Percentiles rank a stretch among this genome's conserved stretches.
These are phyloP conservation scores for Hipparchia semele DNA, from an alignment of 2,888 invertebrate species.

Conservation along the genomic window DNA sequence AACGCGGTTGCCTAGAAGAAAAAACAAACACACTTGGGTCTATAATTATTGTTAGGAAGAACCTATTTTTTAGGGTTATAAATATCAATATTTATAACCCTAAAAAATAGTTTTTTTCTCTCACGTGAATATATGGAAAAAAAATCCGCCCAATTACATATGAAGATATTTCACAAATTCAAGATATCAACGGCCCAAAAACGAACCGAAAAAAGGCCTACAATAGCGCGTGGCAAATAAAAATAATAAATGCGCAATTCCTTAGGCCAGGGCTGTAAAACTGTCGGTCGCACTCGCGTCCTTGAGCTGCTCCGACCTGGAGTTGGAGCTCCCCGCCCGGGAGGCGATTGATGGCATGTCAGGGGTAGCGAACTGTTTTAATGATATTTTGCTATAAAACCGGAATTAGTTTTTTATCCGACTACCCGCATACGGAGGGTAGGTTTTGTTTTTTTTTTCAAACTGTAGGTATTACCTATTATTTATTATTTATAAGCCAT, in stretches of 20 bases:
- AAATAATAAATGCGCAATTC: constrained; percentile 80
- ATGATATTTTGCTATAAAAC: constrained; percentile 40
- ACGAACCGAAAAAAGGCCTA: constrained; percentile 56
- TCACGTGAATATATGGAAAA: no score
- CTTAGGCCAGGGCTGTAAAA: constrained; percentile 77
- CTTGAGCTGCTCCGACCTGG: constrained; percentile 57
- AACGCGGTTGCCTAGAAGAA: no score
- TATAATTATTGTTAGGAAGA: no score
- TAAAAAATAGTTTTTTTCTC: no score
- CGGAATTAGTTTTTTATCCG: background rate
- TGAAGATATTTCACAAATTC: no score
- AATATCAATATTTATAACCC: no score
- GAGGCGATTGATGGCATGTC: constrained; percentile 53
- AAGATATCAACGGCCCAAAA: constrained; percentile 59
- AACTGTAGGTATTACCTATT: no score
- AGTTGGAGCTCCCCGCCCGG: constrained; percentile 52
- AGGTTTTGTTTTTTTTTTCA: background rate
- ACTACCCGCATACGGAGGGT: background rate
- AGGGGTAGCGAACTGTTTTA: constrained; percentile 46
- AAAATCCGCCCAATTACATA: no score
- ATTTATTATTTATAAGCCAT: no score
- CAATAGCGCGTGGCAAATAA: constrained; percentile 72
- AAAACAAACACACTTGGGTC: no score
- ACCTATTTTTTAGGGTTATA: no score
- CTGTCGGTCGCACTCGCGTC: constrained; percentile 71